Percentiles rank a stretch among this genome's conserved stretches.
phyloP scores from a whole-genome alignment of 1,140 invertebrate genomes.

The Hirudo medicinalis region DNA sequence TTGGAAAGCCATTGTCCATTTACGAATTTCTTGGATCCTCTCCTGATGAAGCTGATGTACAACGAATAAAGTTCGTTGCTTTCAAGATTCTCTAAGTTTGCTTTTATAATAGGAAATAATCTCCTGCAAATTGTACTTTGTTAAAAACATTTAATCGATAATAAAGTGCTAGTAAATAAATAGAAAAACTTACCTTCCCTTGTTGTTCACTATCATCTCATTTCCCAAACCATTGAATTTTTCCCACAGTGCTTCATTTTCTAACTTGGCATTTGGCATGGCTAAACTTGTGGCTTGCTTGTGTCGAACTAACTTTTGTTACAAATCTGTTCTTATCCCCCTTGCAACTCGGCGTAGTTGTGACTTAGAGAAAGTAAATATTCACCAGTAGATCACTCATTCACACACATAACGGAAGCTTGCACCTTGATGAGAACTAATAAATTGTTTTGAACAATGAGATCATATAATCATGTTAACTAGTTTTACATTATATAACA shows the following conservation, averaged over 20 bases:
- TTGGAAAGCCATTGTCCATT: constrained; percentile 93
- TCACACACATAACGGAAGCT: too few species aligned
- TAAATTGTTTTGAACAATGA: too few species aligned
- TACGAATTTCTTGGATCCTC: constrained; percentile 92
- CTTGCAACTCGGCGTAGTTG: too few species aligned
- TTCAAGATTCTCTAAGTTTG: constrained; percentile 69
- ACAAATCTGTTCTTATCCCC: too few species aligned
- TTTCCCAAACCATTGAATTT: constrained; percentile 86
- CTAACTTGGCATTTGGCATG: constrained; percentile 48
- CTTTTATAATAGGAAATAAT: constrained; percentile 91
- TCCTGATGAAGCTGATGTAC: constrained; percentile 80
- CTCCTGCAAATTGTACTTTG: constrained; percentile 43
- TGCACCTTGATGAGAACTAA: too few species aligned
- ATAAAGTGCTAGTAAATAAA: not conserved
- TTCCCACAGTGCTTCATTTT: constrained; percentile 79
- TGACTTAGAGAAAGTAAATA: too few species aligned
- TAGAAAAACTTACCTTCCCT: constrained; percentile 57
- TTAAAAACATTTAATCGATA: not conserved
- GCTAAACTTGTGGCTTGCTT: too few species aligned
- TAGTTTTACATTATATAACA: too few species aligned
- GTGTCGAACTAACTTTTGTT: too few species aligned
- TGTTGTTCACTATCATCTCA: constrained; percentile 98
- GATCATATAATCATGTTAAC: too few species aligned
- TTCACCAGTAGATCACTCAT: too few species aligned
- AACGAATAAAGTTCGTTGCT: constrained; percentile 87